These are phyloP conservation scores for Trematocara caparti DNA, from an alignment of 2,797 vertebrate genomes.

Conservation along the genomic window DNA sequence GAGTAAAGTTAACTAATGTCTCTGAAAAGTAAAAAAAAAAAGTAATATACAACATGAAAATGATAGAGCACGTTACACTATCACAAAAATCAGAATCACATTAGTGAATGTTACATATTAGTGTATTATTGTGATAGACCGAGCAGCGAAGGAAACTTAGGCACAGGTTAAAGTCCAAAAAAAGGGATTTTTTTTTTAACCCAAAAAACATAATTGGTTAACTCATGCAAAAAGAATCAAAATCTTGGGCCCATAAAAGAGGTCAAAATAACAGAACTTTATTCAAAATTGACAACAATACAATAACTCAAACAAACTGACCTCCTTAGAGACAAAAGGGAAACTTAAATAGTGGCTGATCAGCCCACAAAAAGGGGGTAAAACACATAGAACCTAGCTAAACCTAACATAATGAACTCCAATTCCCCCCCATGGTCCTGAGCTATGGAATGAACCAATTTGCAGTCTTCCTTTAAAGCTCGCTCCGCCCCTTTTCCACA, in stretches of 20 bases:
- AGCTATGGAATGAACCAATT: neutral
- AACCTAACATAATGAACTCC: neutral
- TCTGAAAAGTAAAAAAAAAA: neutral
- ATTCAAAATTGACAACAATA: neutral
- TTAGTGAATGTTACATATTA: neutral
- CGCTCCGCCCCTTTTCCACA: neutral
- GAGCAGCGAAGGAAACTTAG: neutral
- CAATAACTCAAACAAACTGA: neutral
- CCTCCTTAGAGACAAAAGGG: neutral
- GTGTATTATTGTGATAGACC: neutral
- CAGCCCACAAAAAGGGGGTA: neutral
- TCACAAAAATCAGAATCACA: neutral
- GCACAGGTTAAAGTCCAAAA: neutral
- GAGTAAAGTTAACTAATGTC: neutral
- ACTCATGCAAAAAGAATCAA: neutral
- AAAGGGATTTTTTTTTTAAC: neutral
- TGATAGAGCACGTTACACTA: neutral
- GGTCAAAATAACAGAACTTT: neutral
- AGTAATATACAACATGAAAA: neutral
- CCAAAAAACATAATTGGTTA: neutral
- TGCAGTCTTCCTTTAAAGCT: fast-evolving
- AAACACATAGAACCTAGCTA: neutral
- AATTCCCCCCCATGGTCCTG: fast-evolving
- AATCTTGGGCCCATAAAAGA: neutral
- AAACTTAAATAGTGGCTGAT: neutral